Base-by-base conservation (phyloP, 2,797 vertebrate species). In the Sebastes iracundus region DNA sequence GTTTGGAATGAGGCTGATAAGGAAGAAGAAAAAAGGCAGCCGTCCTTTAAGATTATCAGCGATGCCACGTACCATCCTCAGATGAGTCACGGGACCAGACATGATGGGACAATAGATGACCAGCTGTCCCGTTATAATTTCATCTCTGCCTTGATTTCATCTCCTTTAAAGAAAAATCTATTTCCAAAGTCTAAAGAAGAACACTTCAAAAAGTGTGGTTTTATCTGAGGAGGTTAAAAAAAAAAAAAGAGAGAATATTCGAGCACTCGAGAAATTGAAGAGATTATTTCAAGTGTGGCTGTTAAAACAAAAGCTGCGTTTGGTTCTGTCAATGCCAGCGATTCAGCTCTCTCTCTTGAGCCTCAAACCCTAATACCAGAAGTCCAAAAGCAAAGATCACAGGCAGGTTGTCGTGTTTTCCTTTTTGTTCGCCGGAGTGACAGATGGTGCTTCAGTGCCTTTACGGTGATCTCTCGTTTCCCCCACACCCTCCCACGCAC, bases 1-100 rank as follows among this genome's bases (percentile, higher is more conserved):
- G 92, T 95, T 94, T 94, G 3, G 72, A 90, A 92, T 84, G 82
- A 93, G 88, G 77, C 77, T 88, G 92, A 93, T 94, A 93, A 92
- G 82, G 77, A 73, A 72, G 69, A 70, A 68, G 76, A 87, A 82
- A 89, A 90, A 84, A 87, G 82, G 62, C 79, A 91, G 80, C 63
- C 80, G 25, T 90, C 88, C 77, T 92, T 88, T 80, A 92, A 91
- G 89, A 93, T 90, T 73, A 93, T 91, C 86, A 85, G 84, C 49
- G 78, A 90, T 90, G 81, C 83, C 85, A 85, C 66, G 25, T 82
- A 82, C 77, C 72, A 83, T 79, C 79, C 62, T 49, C 68, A 61
- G 81, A 76, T 82, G 62, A 87, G 65, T 83, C 76, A 60, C 65
- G 70, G 68, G 82, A 90, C 82, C 66, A 10, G 1, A 64, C 79